Evolutionary conservation across 2,113 vertebrate species (phyloP).

Genomic region (Onychostruthus taczanowskii): DNA sequence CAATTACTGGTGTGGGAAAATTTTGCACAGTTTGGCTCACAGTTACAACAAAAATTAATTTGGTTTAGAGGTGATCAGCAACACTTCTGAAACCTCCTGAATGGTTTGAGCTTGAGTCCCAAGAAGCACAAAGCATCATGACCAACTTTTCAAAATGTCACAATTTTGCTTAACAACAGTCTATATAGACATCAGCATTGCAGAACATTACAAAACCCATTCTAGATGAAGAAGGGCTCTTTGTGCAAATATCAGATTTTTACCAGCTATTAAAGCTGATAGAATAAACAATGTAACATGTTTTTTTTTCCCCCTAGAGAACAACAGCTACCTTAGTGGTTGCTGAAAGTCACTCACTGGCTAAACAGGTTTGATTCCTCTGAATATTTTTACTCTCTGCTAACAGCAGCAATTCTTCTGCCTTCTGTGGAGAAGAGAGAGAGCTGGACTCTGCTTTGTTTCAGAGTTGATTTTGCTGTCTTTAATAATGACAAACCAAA

Average conservation of each 20-base stretch:
- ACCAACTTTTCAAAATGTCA: background rate
- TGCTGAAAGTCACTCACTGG: background rate
- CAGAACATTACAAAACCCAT: background rate
- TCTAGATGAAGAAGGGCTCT: background rate
- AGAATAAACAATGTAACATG: background rate
- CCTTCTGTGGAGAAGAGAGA: background rate
- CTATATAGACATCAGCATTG: rapidly evolving
- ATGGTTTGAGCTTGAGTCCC: background rate
- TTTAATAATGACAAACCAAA: background rate
- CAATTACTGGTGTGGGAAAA: background rate
- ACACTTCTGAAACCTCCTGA: background rate
- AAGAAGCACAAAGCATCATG: background rate
- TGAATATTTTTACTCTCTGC: background rate
- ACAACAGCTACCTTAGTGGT: background rate
- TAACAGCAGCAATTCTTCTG: background rate
- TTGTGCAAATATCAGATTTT: background rate
- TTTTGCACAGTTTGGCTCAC: background rate
- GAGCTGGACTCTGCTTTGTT: background rate
- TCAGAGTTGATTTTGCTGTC: background rate
- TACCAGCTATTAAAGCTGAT: background rate
- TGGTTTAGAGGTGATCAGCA: background rate
- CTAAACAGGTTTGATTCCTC: background rate
- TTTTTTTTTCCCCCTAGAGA: background rate
- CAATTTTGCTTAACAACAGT: background rate
- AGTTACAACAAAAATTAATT: background rate